These are phyloP conservation scores for Rhabditoides inermis DNA, from an alignment of 2,888 invertebrate genomes.

Conservation along the genomic window DNA sequence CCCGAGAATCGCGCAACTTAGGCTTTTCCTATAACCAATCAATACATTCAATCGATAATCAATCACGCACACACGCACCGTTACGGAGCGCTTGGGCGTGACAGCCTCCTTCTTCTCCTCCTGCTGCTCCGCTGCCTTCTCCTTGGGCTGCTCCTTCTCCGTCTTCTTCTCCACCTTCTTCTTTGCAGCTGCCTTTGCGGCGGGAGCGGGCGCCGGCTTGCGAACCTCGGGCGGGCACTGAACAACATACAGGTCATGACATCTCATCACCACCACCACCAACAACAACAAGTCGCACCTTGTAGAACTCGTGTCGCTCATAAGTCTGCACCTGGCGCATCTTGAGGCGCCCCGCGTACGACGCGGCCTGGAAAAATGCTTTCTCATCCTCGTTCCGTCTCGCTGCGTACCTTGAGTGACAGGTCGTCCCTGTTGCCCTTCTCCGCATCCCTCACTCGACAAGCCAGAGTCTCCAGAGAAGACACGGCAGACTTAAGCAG, in stretches of 20 bases:
- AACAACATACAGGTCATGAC: not conserved
- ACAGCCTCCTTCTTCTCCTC: constrained; percentile 2
- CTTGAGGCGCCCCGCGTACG: constrained; percentile 37
- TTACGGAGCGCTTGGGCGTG: not conserved
- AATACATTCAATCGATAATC: too few species aligned
- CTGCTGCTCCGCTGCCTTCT: not conserved
- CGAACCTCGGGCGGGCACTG: not conserved
- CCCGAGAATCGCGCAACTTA: too few species aligned
- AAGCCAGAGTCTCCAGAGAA: not conserved
- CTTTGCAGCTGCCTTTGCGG: not conserved
- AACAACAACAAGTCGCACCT: not conserved
- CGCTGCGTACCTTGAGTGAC: constrained; percentile 23
- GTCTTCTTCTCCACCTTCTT: too few species aligned
- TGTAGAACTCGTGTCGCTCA: constrained; percentile 2
- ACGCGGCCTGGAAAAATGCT: constrained; percentile 18
- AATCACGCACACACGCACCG: not conserved
- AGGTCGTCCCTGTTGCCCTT: constrained; percentile 44
- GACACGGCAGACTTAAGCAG: constrained; percentile 10
- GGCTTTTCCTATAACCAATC: too few species aligned
- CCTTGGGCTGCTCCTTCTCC: constrained; percentile 3
- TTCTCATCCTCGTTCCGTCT: not conserved
- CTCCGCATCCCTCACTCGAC: constrained; percentile 32
- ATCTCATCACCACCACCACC: not conserved
- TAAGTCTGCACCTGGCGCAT: constrained; percentile 21
- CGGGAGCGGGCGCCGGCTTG: not conserved